These are phyloP conservation scores for Borostomias antarcticus DNA, from an alignment of 2,797 vertebrate species.

Conservation along the genomic window DNA sequence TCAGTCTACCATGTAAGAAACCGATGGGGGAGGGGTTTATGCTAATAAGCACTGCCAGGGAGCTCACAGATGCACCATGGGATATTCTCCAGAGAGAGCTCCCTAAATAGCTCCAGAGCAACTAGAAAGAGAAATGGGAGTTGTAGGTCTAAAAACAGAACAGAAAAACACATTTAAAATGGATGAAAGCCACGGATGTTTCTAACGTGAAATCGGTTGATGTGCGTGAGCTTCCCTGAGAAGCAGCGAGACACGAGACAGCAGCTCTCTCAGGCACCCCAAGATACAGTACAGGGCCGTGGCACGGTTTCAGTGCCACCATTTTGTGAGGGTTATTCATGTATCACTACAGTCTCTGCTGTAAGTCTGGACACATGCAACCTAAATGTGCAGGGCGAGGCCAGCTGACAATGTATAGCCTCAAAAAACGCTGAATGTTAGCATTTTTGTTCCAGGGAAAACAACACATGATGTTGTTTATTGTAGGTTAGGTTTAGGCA, in stretches of 20 bases:
- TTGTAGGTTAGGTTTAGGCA: too few relatives aligned
- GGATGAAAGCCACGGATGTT: conserved; percentile 61
- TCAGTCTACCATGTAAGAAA: conserved; percentile 11
- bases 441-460: too few relatives aligned
- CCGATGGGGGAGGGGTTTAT: conserved; percentile 35
- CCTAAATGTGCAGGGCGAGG: too few relatives aligned
- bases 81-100: conserved; percentile 56
- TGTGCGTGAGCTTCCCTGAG: conserved; percentile 40
- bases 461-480: too few relatives aligned
- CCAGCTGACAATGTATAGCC: too few relatives aligned
- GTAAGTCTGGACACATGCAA: too few relatives aligned
- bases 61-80: conserved; percentile 52
- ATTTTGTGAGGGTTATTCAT: conserved; percentile 19
- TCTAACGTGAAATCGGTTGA: conserved; percentile 50
- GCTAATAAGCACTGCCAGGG: conserved; percentile 52
- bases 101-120: conserved; percentile 58
- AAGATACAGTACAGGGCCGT: conserved; percentile 6
- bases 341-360: too few relatives aligned
- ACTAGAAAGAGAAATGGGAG: conserved; percentile 45
- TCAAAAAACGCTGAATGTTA: too few relatives aligned
- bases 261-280: conserved; percentile 40
- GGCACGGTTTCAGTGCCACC: neutral
- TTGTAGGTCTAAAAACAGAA: conserved; percentile 49
- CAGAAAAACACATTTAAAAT: conserved; percentile 59
- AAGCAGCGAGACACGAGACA: conserved; percentile 39